A percentile compares a stretch with the other conserved stretches of the same genome.
Conservation (phyloP, 2,113 vertebrate species). For the Oxygymnocypris stewartii region DNA sequence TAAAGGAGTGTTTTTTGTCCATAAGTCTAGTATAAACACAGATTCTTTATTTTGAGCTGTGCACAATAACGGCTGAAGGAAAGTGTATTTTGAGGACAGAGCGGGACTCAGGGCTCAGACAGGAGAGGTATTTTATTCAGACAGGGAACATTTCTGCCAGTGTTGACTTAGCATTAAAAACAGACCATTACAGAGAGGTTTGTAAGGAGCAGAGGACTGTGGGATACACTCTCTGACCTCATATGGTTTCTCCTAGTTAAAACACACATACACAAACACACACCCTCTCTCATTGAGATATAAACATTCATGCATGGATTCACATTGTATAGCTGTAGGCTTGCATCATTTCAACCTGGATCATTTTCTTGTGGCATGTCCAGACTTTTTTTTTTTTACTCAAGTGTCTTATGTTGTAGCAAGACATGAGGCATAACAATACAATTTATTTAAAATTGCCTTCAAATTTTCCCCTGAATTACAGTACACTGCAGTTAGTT, state of each 20-base stretch:
- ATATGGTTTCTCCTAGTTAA: conserved; percentile 29
- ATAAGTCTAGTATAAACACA: conserved; percentile 2
- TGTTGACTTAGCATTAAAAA: conserved; percentile 72
- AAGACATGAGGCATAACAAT: not conserved
- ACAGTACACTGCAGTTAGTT: not conserved
- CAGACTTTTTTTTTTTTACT: not conserved
- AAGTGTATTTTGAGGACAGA: conserved; percentile 29
- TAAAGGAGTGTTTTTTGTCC: not conserved
- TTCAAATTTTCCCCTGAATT: not conserved
- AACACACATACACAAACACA: not conserved
- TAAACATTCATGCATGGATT: conserved; percentile 25
- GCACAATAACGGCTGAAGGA: conserved; percentile 15
- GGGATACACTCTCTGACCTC: conserved; percentile 25
- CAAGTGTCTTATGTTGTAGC: not conserved
- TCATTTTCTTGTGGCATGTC: not conserved
- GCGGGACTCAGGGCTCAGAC: conserved; percentile 11
- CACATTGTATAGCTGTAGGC: not conserved
- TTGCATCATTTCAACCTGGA: conserved; percentile 13
- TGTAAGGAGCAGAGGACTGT: conserved; percentile 56
- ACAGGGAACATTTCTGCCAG: conserved; percentile 9
- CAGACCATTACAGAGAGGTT: conserved; percentile 67
- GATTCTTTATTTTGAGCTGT: conserved; percentile 1
- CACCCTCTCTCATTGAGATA: conserved; percentile 8
- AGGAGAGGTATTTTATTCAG: conserved; percentile 24
- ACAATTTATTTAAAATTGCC: not conserved